Base-by-base conservation (phyloP, 2,888 invertebrate genomes). In the Bugulina stolonifera region DNA sequence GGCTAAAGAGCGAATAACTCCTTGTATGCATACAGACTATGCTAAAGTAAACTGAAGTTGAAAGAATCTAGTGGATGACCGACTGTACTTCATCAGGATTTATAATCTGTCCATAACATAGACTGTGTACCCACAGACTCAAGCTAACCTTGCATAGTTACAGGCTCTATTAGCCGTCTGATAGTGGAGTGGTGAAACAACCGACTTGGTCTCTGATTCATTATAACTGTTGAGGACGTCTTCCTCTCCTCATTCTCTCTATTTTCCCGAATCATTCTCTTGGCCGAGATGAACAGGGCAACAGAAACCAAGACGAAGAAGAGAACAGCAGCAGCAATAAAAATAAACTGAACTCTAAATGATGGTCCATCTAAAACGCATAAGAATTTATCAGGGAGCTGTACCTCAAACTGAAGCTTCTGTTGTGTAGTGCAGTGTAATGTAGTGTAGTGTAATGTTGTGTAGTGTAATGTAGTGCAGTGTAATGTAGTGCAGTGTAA, bases 221-320 rank as follows among this genome's bases (percentile, higher is more conserved):
- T n/a, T 32, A 64, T 64, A 27, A 64, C 64, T 29, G 64, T 64
- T 27, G 64, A 25, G n/a, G 64, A 27, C 32, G 22, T 5, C 32
- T 27, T 64, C 34, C 32, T 25, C 32, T 32, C 64, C 32, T 64
- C 64, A 25, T 25, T 18, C 34, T 64, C 64, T 32, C 22, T 64
- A 32, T 64, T 64, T 32, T 64, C 64, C 18, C 64, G 64, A 29
- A 64, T 64, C 64, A 64, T 64, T 64, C 34, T 22, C 27, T 34
- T 64, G 5, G 64, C 64, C 32, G 64, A 64, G 32, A 64, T 34
- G 32, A 64, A 14, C 27, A 64, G 27, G 64, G 64, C 64, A 25
- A 64, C 32, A n/a, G 64, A 25, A 14, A 64, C 64, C 32, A 64
- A 10, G 14, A 64, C 34, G 32, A 64, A 64, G n/a, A 64, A 64